Evolutionary conservation across 2,888 invertebrate species (phyloP), one percentile per base, ranked within the genome.

Genomic region (Saturnia japonica): DNA sequence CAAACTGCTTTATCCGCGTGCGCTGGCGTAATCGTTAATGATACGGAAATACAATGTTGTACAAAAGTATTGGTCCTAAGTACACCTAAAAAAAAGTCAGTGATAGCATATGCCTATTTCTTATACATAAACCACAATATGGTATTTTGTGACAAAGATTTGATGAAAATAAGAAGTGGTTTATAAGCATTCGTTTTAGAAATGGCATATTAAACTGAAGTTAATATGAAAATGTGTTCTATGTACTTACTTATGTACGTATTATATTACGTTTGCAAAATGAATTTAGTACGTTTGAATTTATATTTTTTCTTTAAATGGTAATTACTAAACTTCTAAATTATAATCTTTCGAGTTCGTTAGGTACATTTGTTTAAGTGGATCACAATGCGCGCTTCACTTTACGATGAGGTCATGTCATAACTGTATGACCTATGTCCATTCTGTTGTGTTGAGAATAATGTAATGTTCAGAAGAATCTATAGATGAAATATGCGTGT

Each of bases 341-440:
- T 22, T 60, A 14, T n/a, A n/a, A n/a, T 51, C 34, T 34, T 51
- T 19, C 19, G 19, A 51, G 19, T 51, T 25, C 19, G 25, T 28
- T 60, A 3, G 28, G 57, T 12, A 25, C 57, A 28, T 60, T 60
- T 60, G 57, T 60, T 25, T 25, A 60, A 25, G 64, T 19, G n/a
- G 64, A 40, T 64, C 64, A 64, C 64, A 64, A 64, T 40, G n/a
- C 40, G n/a, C 40, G 34, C 64, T 64, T 19, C 34, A n/a, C 64
- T 64, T n/a, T 40, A 25, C 25, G 64, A 64, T 40, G 64, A 64
- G 64, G 64, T 64, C 64, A 64, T 64, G 64, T 64, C 64, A 64
- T 64, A 40, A 40, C 25, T 64, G 40, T 8, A 12, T 64, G 64
- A 64, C 40, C 64, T 64, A 64, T 40, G 64, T 11, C 11, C 64